phyloP scores from a whole-genome alignment of 2,888 invertebrate genomes.

The Drosophila prostipennis region DNA sequence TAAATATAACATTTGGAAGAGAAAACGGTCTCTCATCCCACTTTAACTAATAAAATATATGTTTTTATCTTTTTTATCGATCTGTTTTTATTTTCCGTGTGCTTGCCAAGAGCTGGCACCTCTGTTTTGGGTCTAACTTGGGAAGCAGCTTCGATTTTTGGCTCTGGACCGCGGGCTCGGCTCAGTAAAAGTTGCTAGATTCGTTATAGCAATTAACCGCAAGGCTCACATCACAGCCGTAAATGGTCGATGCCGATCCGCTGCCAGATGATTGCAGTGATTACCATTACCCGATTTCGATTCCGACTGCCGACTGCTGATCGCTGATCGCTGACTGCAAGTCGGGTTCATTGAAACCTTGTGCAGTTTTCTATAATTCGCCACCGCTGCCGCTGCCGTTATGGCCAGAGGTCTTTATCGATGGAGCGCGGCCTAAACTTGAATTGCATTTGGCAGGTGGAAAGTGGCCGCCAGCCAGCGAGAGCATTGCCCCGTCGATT shows the following conservation, averaged over 20 bases:
- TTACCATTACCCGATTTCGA: constrained; percentile 47
- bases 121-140: constrained; percentile 42
- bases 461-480: constrained; percentile 60
- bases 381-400: constrained; percentile 19
- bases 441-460: constrained; percentile 65
- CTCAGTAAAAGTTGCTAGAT: constrained; percentile 77
- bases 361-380: constrained; percentile 55
- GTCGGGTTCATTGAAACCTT: constrained; percentile 75
- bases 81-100: background rate
- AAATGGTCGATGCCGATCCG: constrained; percentile 46
- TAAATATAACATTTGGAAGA: too few relatives aligned
- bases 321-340: constrained; percentile 7
- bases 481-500: constrained; percentile 56
- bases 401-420: constrained; percentile 64
- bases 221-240: constrained; percentile 20
- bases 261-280: constrained; percentile 56
- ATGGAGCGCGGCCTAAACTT: constrained; percentile 62
- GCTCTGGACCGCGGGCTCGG: constrained; percentile 34
- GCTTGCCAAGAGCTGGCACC: constrained; percentile 13
- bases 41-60: too few relatives aligned
- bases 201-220: constrained; percentile 78
- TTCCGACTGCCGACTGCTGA: constrained; percentile 9
- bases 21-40: too few relatives aligned
- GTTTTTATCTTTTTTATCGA: too few relatives aligned
- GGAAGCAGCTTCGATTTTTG: constrained; percentile 42